Evolutionary conservation across 1,140 invertebrate genomes (phyloP).

Genomic region (Caenorhabditis remanei): DNA sequence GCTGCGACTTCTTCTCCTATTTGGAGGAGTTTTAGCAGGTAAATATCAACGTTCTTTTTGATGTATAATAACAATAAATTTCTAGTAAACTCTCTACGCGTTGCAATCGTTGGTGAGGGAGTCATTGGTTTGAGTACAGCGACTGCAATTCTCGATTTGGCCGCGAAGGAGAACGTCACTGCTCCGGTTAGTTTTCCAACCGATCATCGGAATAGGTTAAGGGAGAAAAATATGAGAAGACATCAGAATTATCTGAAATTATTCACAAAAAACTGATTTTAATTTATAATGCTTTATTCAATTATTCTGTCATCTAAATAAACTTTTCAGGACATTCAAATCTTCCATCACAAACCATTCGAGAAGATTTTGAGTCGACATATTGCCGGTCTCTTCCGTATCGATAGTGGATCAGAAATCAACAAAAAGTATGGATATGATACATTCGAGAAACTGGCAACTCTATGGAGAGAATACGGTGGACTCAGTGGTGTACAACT

Average conservation of each 20-base stretch:
- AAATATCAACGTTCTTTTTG: background rate
- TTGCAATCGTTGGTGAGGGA: constrained; percentile 83
- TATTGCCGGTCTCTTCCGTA: constrained; percentile 65
- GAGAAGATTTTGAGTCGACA: constrained; percentile 40
- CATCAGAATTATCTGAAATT: too few relatives aligned
- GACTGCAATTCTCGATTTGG: constrained; percentile 80
- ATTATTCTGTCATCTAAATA: background rate
- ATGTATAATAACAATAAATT: background rate
- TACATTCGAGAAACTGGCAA: constrained; percentile 58
- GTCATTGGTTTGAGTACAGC: constrained; percentile 82
- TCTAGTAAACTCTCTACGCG: constrained; percentile 50
- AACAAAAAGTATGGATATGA: constrained; percentile 63
- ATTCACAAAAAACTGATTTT: too few relatives aligned
- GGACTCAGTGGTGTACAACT: constrained; percentile 65
- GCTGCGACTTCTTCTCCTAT: background rate
- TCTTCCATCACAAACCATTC: constrained; percentile 58
- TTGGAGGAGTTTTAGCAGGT: constrained; percentile 6
- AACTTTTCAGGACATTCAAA: background rate
- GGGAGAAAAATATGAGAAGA: too few relatives aligned
- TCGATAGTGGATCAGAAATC: constrained; percentile 58
- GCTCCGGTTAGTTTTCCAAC: constrained; percentile 68
- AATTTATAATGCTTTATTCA: too few relatives aligned
- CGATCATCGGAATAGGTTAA: too few relatives aligned
- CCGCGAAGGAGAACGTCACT: constrained; percentile 71
- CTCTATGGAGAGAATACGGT: constrained; percentile 62